A percentile compares a stretch with the other conserved stretches of the same genome.
These are phyloP conservation scores for Ephydatia muelleri DNA, from an alignment of 37 sponge, comb jelly and placozoan genomes.

Conservation along the genomic window DNA sequence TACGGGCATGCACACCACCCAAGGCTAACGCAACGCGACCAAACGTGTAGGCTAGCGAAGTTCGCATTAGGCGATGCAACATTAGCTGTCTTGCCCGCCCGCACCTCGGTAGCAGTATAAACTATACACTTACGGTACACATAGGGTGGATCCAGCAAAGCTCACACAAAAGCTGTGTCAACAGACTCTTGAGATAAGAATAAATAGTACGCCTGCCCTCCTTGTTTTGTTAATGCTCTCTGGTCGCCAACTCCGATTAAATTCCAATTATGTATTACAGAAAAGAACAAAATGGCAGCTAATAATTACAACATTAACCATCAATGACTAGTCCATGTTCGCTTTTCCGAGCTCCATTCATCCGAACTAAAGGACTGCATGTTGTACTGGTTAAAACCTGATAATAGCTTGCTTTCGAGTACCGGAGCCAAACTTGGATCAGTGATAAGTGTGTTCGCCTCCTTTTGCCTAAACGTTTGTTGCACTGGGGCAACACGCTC, in stretches of 20 bases:
- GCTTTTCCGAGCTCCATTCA: conserved; percentile 39
- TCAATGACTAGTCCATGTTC: conserved; percentile 59
- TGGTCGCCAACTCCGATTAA: not conserved
- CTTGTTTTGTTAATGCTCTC: not conserved
- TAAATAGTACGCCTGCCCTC: not conserved
- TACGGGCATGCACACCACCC: not conserved
- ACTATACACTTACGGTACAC: not conserved
- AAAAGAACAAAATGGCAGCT: not conserved
- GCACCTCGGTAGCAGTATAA: not conserved
- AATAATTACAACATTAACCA: not conserved
- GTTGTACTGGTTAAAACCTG: conserved; percentile 13
- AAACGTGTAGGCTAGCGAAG: not conserved
- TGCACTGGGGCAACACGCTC: not conserved
- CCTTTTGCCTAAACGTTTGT: conserved; percentile 1
- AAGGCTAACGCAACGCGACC: not conserved
- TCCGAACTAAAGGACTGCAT: conserved; percentile 49
- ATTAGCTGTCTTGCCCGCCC: not conserved
- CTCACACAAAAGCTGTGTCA: not conserved
- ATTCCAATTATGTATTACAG: not conserved
- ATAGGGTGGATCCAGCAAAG: not conserved
- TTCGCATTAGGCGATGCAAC: not conserved
- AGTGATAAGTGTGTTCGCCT: not conserved
- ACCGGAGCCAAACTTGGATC: conserved; percentile 50
- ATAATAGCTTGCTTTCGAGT: conserved; percentile 1
- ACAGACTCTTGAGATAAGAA: not conserved